phyloP scores from a whole-genome alignment of 2,797 vertebrate genomes.

The Sylvilagus floridanus region DNA sequence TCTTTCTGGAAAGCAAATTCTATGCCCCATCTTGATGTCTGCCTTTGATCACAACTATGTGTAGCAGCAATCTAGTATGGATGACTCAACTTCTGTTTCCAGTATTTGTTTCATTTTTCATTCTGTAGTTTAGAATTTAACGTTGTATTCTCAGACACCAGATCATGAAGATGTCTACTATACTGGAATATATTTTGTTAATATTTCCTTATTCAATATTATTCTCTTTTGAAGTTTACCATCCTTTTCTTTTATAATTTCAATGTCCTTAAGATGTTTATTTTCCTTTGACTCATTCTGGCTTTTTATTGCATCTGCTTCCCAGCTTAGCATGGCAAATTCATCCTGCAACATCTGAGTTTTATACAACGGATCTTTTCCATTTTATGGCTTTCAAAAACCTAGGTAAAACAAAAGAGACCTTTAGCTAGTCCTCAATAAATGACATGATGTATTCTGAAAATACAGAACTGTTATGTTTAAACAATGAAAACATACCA shows the following conservation, averaged over 20 bases:
- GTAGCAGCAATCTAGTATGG: slow-evolving; percentile 87
- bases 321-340: slow-evolving; percentile 87
- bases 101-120: slow-evolving; percentile 90
- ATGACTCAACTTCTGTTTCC: slow-evolving; percentile 90
- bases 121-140: slow-evolving; percentile 90
- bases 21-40: slow-evolving; percentile 86
- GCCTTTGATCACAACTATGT: slow-evolving; percentile 90
- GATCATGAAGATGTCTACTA: slow-evolving; percentile 89
- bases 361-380: slow-evolving; percentile 90
- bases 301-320: slow-evolving; percentile 88
- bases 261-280: slow-evolving; percentile 91
- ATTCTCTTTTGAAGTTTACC: slow-evolving; percentile 92
- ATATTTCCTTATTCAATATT: slow-evolving; percentile 91
- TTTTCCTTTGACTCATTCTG: slow-evolving; percentile 90
- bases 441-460: slow-evolving; percentile 45
- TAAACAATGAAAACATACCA: neutral
- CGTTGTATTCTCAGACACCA: slow-evolving; percentile 90
- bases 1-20: slow-evolving; percentile 91
- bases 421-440: neutral
- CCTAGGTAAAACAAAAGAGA: slow-evolving; percentile 87
- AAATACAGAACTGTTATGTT: neutral
- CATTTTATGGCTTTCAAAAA: slow-evolving; percentile 86
- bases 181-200: slow-evolving; percentile 91
- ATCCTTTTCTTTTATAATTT: slow-evolving; percentile 91
- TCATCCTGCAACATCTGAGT: slow-evolving; percentile 91